Conservation (phyloP, 2,888 invertebrate species). For the Sarcophaga caerulescens region DNA sequence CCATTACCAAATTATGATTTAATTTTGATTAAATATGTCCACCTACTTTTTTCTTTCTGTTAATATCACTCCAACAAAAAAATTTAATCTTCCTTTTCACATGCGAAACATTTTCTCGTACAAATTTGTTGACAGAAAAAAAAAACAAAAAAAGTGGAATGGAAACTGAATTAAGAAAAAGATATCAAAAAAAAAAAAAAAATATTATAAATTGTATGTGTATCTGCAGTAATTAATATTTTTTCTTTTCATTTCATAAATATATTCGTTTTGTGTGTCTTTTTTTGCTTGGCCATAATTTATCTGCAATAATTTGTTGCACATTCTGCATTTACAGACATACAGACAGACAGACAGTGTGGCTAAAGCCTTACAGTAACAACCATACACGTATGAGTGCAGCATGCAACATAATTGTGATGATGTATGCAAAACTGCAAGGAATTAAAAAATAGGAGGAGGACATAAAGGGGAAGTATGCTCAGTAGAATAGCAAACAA, state of each 20-base stretch:
- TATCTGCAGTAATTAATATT: slow-evolving; percentile 67
- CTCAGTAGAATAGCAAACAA: slow-evolving; percentile 1
- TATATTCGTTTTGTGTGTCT: neutral
- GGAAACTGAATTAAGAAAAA: slow-evolving; percentile 5
- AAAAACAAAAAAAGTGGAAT: neutral
- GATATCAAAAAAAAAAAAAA: neutral
- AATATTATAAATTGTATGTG: slow-evolving; percentile 55
- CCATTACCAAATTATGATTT: neutral
- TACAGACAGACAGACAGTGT: slow-evolving; percentile 10
- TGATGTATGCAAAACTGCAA: slow-evolving; percentile 66
- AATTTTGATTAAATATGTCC: slow-evolving; percentile 48
- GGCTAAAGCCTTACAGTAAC: slow-evolving; percentile 7
- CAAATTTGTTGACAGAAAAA: slow-evolving; percentile 13
- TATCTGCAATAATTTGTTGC: slow-evolving; percentile 74
- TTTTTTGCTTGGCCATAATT: slow-evolving; percentile 74
- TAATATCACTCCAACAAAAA: neutral
- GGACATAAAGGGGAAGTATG: slow-evolving; percentile 26
- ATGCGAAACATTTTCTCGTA: neutral
- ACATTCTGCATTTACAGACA: slow-evolving; percentile 61
- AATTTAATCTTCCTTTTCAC: slow-evolving; percentile 30
- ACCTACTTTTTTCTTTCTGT: slow-evolving; percentile 40
- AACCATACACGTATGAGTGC: slow-evolving; percentile 19
- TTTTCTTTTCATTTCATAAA: slow-evolving; percentile 4
- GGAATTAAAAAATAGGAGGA: slow-evolving; percentile 6
- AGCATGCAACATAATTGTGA: slow-evolving; percentile 53